phyloP scores from a whole-genome alignment of 2,113 vertebrate species.

The Apteryx owenii region DNA sequence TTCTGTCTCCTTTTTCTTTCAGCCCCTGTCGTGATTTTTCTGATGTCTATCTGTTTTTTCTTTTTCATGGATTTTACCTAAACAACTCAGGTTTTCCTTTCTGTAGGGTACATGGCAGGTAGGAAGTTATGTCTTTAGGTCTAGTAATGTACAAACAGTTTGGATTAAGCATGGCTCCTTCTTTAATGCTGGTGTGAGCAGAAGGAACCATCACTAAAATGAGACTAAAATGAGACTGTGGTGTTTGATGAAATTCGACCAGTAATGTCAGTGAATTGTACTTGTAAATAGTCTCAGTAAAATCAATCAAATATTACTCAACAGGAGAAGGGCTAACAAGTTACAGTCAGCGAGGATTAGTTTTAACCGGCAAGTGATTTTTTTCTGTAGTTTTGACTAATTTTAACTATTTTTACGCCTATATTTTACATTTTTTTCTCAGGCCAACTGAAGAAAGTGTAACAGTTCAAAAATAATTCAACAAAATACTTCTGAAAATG shows the following conservation, averaged over 20 bases:
- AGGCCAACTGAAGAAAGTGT: neutral
- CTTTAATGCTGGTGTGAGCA: neutral
- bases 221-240: neutral
- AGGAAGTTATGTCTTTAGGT: constrained; percentile 53
- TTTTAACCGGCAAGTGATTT: neutral
- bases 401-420: neutral
- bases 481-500: neutral
- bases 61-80: constrained; percentile 68
- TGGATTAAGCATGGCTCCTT: neutral
- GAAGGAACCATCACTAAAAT: neutral
- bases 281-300: neutral
- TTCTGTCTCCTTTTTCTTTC: constrained; percentile 70
- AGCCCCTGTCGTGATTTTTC: constrained; percentile 68
- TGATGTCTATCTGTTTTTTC: constrained; percentile 59
- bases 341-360: neutral
- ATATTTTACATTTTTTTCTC: neutral
- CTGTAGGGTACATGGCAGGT: neutral
- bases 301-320: constrained; percentile 46
- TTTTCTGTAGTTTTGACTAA: neutral
- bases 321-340: neutral
- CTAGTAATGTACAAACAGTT: neutral
- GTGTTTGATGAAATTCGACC: constrained; percentile 1
- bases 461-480: neutral
- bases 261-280: neutral
- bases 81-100: constrained; percentile 65